Percentiles rank a stretch among this genome's conserved stretches.
Evolutionary conservation across 1,140 invertebrate species (phyloP).

Genomic region (Telenomus remus): DNA sequence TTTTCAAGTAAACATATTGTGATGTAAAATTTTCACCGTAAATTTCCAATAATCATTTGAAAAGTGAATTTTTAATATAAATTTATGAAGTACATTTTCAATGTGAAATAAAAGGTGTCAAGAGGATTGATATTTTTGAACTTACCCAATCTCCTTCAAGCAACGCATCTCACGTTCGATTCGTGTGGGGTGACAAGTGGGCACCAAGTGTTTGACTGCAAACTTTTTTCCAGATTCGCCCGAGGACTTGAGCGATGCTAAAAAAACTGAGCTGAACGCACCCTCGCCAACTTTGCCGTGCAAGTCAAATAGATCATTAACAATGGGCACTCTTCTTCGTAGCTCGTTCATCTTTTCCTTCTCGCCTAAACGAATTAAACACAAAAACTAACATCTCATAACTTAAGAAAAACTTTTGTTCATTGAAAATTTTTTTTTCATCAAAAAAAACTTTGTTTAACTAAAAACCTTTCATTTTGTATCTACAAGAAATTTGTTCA

Average conservation of each 20-base stretch:
- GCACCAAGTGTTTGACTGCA: slow-evolving; percentile 89
- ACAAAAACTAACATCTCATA: background rate
- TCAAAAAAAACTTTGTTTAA: too few species aligned
- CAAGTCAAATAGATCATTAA: slow-evolving; percentile 81
- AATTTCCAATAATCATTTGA: too few species aligned
- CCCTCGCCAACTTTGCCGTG: slow-evolving; percentile 86
- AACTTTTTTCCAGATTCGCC: slow-evolving; percentile 78
- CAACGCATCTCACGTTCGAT: slow-evolving; percentile 87
- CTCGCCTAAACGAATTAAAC: slow-evolving; percentile 21
- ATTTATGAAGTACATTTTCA: too few species aligned
- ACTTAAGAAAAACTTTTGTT: too few species aligned
- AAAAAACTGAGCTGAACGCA: slow-evolving; percentile 88
- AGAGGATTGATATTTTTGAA: too few species aligned
- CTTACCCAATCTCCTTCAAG: slow-evolving; percentile 85
- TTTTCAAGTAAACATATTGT: too few species aligned
- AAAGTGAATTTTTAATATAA: too few species aligned
- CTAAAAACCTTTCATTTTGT: too few species aligned
- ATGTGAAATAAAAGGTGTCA: background rate
- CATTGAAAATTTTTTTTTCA: too few species aligned
- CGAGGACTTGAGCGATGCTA: slow-evolving; percentile 81
- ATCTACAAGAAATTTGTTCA: too few species aligned
- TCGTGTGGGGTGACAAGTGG: slow-evolving; percentile 85
- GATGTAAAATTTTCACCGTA: too few species aligned
- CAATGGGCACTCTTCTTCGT: slow-evolving; percentile 74
- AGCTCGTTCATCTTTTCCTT: slow-evolving; percentile 52